These are phyloP conservation scores for Apostichopus leukothele DNA, from an alignment of 53 echinoderm and acorn worm genomes.

Conservation along the genomic window DNA sequence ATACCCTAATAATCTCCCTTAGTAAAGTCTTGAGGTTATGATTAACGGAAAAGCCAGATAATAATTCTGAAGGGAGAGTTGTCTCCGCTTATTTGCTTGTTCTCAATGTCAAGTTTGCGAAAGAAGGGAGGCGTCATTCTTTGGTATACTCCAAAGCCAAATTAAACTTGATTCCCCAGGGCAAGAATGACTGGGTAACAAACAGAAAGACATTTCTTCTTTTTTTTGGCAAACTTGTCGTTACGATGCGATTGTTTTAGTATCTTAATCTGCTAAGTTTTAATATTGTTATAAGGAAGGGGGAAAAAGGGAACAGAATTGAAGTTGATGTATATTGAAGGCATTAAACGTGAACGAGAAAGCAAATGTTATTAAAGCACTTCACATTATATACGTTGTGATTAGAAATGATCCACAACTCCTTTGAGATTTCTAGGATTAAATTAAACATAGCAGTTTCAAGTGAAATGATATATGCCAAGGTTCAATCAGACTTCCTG, in stretches of 20 bases:
- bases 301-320: not conserved
- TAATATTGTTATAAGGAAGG: not conserved
- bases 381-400: conserved; percentile 3
- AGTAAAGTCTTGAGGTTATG: conserved; percentile 27
- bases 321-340: not conserved
- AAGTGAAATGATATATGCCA: conserved; percentile 27
- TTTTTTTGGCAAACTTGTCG: not conserved
- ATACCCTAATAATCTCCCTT: conserved; percentile 12
- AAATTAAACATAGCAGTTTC: conserved; percentile 28
- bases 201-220: conserved; percentile 10
- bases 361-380: conserved; percentile 26
- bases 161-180: conserved; percentile 39
- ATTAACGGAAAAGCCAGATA: conserved; percentile 42
- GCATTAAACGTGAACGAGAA: not conserved
- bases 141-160: conserved; percentile 24
- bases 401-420: conserved; percentile 5
- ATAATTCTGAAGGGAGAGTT: conserved; percentile 28
- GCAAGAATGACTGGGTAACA: conserved; percentile 22
- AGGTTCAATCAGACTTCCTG: not conserved
- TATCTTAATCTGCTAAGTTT: conserved; percentile 34
- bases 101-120: conserved; percentile 37
- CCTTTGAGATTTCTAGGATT: conserved; percentile 17
- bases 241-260: conserved; percentile 32
- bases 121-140: conserved; percentile 28
- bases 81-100: conserved; percentile 47